Percentiles rank a stretch among this genome's conserved stretches.
Evolutionary conservation across 2,113 vertebrate species (phyloP).

Genomic region (Hypocryptadius cinnamomeus): DNA sequence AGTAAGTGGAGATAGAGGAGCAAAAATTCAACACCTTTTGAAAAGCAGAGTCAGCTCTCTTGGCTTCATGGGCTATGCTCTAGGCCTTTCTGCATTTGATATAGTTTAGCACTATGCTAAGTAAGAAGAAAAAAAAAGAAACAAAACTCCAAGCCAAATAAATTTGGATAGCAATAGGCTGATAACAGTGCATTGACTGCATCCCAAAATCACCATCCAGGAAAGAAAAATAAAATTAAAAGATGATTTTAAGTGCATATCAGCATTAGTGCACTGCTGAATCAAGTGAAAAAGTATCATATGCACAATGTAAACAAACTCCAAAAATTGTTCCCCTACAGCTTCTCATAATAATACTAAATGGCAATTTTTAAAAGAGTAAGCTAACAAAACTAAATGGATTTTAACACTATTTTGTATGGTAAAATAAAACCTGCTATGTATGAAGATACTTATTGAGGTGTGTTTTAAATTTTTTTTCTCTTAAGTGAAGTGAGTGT

Average conservation of each 20-base stretch:
- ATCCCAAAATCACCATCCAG: not conserved
- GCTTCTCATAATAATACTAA: not conserved
- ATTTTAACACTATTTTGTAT: not conserved
- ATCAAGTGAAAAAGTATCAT: not conserved
- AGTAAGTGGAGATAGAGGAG: not conserved
- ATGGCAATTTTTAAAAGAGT: not conserved
- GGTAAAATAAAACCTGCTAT: not conserved
- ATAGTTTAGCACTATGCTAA: not conserved
- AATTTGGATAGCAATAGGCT: not conserved
- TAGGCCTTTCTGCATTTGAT: not conserved
- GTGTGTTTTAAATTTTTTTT: not conserved
- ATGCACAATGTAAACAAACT: not conserved
- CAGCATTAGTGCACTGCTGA: not conserved
- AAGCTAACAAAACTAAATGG: not conserved
- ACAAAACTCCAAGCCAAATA: accelerated
- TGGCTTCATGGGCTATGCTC: not conserved
- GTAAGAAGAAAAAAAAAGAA: not conserved
- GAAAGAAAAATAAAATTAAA: not conserved
- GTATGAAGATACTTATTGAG: not conserved
- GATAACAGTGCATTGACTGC: not conserved
- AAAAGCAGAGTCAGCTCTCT: not conserved
- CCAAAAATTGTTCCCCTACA: not conserved
- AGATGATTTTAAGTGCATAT: not conserved
- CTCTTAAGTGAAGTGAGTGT: constrained; percentile 19
- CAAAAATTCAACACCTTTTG: not conserved